Base-by-base conservation (phyloP, 2,888 invertebrate genomes). In the Lamellibrachia satsuma region DNA sequence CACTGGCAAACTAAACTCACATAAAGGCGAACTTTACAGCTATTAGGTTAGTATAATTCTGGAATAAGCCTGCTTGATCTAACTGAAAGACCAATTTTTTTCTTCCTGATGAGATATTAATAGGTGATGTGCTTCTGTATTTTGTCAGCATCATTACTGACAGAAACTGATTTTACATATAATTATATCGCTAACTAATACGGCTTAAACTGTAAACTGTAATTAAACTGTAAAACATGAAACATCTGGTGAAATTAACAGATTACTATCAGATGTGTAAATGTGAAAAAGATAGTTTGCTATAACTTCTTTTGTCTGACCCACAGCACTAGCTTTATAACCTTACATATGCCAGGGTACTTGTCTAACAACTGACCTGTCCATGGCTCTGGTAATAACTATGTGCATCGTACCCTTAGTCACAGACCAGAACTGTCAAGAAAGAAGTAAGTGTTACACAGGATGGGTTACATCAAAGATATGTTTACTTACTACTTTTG, bases 351-450 rank as follows among this genome's bases (percentile, higher is more conserved):
- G 75, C n/a, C 75, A 75, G 6, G 22, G 6, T 1, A 75, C 75
- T 75, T 75, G 75, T 75, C 75, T 75, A 75, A 22, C n/a, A 75
- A 75, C 75, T 75, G 75, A 75, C 75, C 75, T 75, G 22, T 75
- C 22, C 75, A 75, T 22, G 75, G 39, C 39, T 39, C 39, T 39
- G 39, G 39, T 39, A 75, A 3, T 75, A n/a, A n/a, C 22, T 75
- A n/a, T 39, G 39, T 39, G 15, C 11, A 6, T 75, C 75, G n/a
- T 57, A 57, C 22, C 6, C 75, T 75, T 75, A 75, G 75, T 75
- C 75, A 75, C n/a, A 15, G 22, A 11, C 75, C 75, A 75, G 11
- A 75, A 22, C 75, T 75, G 75, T 75, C n/a, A n/a, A 75, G 22
- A 75, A 22, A 75, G 39, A 75, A 75, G 55, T 9, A 55, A 22